These are phyloP conservation scores for Anoplolepis gracilipes DNA, from an alignment of 1,140 invertebrate species.

Conservation along the genomic window DNA sequence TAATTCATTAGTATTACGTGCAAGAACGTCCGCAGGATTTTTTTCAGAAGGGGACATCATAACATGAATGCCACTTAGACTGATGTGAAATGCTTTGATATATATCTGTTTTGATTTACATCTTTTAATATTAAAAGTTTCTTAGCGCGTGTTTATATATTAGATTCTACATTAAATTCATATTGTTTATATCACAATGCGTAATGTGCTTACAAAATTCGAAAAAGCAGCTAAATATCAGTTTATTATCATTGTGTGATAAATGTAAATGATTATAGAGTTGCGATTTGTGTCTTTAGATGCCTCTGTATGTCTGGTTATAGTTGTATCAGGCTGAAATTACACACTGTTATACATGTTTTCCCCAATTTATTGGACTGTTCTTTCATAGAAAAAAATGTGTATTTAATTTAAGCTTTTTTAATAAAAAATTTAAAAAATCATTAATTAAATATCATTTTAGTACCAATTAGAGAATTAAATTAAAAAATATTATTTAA, in stretches of 20 bases:
- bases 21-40: too few relatives aligned
- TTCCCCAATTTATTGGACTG: background rate
- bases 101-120: too few relatives aligned
- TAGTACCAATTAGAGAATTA: background rate
- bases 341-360: background rate
- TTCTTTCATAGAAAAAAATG: background rate
- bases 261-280: background rate
- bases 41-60: too few relatives aligned
- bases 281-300: background rate
- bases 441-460: background rate
- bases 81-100: too few relatives aligned
- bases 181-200: background rate
- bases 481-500: background rate
- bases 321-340: background rate
- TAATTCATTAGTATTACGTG: background rate
- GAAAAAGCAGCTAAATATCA: too few relatives aligned
- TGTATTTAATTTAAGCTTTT: background rate
- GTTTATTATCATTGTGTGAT: slow-evolving; percentile 19
- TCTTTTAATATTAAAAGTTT: too few relatives aligned
- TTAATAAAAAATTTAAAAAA: background rate
- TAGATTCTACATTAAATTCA: background rate
- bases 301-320: slow-evolving; percentile 28
- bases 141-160: background rate
- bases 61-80: too few relatives aligned
- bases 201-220: background rate